phyloP scores from a whole-genome alignment of 2,888 invertebrate genomes.

The Perizoma flavofasciatum region DNA sequence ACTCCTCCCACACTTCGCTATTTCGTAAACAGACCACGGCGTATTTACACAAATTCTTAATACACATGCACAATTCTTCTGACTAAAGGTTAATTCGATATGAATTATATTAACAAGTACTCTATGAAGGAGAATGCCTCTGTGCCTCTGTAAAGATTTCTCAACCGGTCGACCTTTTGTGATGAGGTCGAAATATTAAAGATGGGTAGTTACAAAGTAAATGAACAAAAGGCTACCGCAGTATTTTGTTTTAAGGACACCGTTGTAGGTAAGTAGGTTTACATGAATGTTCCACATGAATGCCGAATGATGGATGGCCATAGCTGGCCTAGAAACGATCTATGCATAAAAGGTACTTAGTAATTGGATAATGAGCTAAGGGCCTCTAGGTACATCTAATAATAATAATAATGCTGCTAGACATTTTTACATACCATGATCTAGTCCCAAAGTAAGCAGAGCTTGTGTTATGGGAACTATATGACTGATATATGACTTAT shows the following conservation, averaged over 20 bases:
- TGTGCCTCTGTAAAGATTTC: slow-evolving; percentile 39
- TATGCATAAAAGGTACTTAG: neutral
- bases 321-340: slow-evolving; percentile 8
- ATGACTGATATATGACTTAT: too few relatives aligned
- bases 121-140: slow-evolving; percentile 41
- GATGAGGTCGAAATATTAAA: slow-evolving; percentile 44
- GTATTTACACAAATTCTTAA: slow-evolving; percentile 20
- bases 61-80: slow-evolving; percentile 27
- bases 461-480: too few relatives aligned
- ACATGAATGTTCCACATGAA: slow-evolving; percentile 22
- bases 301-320: slow-evolving; percentile 23
- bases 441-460: too few relatives aligned
- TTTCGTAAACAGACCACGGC: slow-evolving; percentile 20
- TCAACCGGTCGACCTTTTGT: slow-evolving; percentile 42
- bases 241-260: slow-evolving; percentile 37
- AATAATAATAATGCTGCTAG: too few relatives aligned
- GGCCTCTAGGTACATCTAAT: neutral
- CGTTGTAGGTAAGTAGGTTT: slow-evolving; percentile 29
- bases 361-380: slow-evolving; percentile 12
- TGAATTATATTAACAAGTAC: slow-evolving; percentile 41
- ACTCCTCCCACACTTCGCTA: slow-evolving; percentile 15
- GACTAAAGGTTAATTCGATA: slow-evolving; percentile 40
- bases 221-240: slow-evolving; percentile 38
- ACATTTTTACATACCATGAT: too few relatives aligned
- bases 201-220: slow-evolving; percentile 44